phyloP scores from a whole-genome alignment of 2,888 invertebrate genomes.

The Trachelus troglodyta region DNA sequence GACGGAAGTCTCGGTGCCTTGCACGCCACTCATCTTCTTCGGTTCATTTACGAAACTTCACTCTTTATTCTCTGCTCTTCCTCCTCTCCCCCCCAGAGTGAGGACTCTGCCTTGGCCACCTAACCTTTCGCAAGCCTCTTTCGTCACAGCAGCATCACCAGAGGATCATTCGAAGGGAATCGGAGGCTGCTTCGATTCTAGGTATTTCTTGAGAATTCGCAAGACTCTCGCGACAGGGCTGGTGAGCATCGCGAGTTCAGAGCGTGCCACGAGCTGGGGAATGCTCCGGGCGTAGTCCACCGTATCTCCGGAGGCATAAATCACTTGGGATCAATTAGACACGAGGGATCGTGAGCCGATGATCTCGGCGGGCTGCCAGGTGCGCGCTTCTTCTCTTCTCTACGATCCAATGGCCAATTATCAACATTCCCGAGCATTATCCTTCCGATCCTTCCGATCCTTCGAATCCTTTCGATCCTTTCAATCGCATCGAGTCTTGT shows the following conservation, averaged over 20 bases:
- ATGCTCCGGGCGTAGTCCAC: neutral
- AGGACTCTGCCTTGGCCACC: neutral
- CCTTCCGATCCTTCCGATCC: slow-evolving; percentile 27
- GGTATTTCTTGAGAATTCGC: neutral
- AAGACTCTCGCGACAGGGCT: neutral
- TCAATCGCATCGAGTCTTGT: no score
- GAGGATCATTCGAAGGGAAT: no score
- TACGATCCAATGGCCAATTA: slow-evolving; percentile 53
- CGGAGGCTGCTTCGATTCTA: slow-evolving; percentile 3
- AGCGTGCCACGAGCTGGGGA: slow-evolving; percentile 11
- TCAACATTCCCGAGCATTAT: slow-evolving; percentile 61
- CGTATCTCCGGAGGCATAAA: slow-evolving; percentile 45
- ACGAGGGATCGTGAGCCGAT: slow-evolving; percentile 57
- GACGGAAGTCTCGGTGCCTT: slow-evolving; percentile 51
- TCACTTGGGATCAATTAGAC: slow-evolving; percentile 62
- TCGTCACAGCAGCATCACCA: neutral
- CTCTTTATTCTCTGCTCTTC: slow-evolving; percentile 20
- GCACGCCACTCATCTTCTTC: slow-evolving; percentile 14
- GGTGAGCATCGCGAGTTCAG: slow-evolving; percentile 25
- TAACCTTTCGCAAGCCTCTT: no score
- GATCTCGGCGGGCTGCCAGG: slow-evolving; percentile 46
- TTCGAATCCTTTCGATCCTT: no score
- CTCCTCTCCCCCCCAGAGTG: slow-evolving; percentile 16
- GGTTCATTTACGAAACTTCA: slow-evolving; percentile 28
- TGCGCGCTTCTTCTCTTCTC: slow-evolving; percentile 35